Conservation (phyloP, 2,888 invertebrate genomes). For the Tetragnatha montana region DNA sequence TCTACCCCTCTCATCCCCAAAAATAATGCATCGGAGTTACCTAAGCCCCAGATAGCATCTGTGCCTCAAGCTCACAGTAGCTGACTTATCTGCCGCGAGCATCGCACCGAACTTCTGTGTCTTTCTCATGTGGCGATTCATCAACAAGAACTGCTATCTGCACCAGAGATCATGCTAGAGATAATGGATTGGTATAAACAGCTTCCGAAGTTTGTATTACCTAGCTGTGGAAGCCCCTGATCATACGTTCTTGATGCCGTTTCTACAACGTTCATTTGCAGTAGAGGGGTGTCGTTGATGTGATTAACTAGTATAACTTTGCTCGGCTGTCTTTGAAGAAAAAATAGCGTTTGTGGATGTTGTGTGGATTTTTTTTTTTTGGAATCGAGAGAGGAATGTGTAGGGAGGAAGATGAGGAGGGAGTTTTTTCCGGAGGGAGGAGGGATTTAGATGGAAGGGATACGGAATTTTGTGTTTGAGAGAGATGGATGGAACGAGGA, state of each 20-base stretch:
- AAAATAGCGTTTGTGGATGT: no score
- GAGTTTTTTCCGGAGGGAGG: no score
- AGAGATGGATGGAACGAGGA: no score
- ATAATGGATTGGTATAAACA: slow-evolving; percentile 56
- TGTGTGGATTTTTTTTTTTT: no score
- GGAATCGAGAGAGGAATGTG: no score
- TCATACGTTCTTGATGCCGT: slow-evolving; percentile 43
- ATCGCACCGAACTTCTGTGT: background rate
- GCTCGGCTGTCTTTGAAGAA: no score
- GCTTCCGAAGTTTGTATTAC: slow-evolving; percentile 37
- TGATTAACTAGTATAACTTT: no score
- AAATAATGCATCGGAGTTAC: no score
- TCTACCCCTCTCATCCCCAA: no score
- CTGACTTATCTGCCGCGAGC: background rate
- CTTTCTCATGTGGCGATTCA: slow-evolving; percentile 48
- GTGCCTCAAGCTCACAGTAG: background rate
- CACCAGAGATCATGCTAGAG: slow-evolving; percentile 45
- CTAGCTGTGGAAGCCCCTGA: slow-evolving; percentile 9
- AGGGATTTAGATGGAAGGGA: no score
- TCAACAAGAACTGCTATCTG: slow-evolving; percentile 57
- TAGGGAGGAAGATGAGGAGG: no score
- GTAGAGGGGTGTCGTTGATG: background rate
- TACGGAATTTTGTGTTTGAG: no score
- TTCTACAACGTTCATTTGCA: slow-evolving; percentile 10
- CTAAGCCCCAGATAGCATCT: background rate